Evolutionary conservation across 1,140 invertebrate species (phyloP), one percentile per base, ranked within the genome.

Genomic region (Calliphora vicina): DNA sequence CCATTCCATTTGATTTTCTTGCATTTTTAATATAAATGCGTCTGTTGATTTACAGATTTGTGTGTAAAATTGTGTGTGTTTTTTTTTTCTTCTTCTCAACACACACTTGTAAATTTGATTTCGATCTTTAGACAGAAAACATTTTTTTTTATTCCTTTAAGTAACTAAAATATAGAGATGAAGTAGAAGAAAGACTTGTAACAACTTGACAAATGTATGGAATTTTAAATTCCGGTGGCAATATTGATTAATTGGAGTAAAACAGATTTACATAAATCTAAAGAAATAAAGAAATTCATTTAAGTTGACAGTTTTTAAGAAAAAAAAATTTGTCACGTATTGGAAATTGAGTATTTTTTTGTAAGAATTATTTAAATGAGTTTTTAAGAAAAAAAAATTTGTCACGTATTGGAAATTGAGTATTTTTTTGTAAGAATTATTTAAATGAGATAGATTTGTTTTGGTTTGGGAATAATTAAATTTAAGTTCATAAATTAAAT

Each of bases 41-140:
- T 67, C 61, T 67, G 61, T 67, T 67, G 61, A 67, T 67, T 67
- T 67, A 67, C 61, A 67, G 61, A 67, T 67, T 67, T 67, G 61
- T 67, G n/a, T 67, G 61, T 67, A 20, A 67, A 67, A 67, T 67
- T 67, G 23, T 23, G 6, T 13, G 12, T 9, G n/a, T 50, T 50
- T 50, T 50, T 17, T 12, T 50, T 50, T 15, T 12, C 15, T 50
- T 17, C 45, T 1, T 12, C 8, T 4, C 12, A 50, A 9, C 8
- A 9, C 12, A 50, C 8, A 50, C 45, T 50, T 50, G 45, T 50
- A 50, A 50, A 50, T 50, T 50, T 50, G 45, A 50, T 50, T 50
- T 50, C 17, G 45, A 50, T 50, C 45, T 50, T 50, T 3, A 50
- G 15, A 50, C 15, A 12, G 35, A 35, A 35, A 35, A 50, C 12